A percentile compares a stretch with the other conserved stretches of the same genome.
Evolutionary conservation across 2,888 invertebrate species (phyloP).

Genomic region (Poecilobothrus nobilitatus): DNA sequence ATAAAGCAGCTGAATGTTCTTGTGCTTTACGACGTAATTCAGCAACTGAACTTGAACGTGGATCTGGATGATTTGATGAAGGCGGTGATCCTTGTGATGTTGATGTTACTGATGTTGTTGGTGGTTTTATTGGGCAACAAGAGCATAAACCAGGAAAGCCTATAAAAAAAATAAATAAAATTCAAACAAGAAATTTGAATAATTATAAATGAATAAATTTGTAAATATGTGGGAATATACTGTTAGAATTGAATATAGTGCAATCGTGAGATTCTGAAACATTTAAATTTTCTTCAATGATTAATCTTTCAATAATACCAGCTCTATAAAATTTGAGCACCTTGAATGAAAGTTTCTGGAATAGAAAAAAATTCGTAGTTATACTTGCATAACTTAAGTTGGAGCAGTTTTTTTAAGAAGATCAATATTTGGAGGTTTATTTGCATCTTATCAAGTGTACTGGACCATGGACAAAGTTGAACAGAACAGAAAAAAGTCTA

Average conservation of each 20-base stretch:
- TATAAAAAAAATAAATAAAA: conserved; percentile 34
- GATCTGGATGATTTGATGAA: conserved; percentile 48
- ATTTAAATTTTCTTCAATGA: no score
- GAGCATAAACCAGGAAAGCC: conserved; percentile 73
- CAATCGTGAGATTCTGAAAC: conserved; percentile 2
- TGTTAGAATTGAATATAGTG: conserved; percentile 12
- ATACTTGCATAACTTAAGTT: no score
- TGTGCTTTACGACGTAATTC: conserved; percentile 87
- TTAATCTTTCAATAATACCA: no score
- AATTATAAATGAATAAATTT: conserved; percentile 17
- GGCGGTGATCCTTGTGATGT: conserved; percentile 38
- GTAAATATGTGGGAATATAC: not conserved
- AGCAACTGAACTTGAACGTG: conserved; percentile 78
- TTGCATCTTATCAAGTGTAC: no score
- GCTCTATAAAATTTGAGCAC: no score
- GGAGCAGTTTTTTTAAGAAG: no score
- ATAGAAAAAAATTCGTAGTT: no score
- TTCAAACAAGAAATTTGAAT: conserved; percentile 17
- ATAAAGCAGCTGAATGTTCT: conserved; percentile 84
- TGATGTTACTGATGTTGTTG: conserved; percentile 37
- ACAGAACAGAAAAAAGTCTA: no score
- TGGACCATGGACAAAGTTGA: no score
- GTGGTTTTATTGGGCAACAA: conserved; percentile 65
- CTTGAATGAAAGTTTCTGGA: no score
- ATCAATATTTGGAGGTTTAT: no score